phyloP scores from a whole-genome alignment of 2,113 vertebrate genomes.

The Dromiciops gliroides region DNA sequence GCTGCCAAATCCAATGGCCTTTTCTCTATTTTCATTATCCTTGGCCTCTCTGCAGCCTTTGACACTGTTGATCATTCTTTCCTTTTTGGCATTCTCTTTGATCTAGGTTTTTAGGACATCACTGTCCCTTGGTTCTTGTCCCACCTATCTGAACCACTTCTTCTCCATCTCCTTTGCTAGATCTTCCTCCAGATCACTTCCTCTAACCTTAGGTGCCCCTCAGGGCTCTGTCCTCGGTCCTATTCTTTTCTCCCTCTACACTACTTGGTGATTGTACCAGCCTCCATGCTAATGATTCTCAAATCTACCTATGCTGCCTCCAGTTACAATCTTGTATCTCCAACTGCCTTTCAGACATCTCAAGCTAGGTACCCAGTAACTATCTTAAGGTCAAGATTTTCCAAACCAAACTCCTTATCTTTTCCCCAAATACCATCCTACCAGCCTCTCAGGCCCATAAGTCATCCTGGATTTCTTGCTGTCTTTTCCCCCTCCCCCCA shows the following conservation, averaged over 20 bases:
- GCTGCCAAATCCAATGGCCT: not conserved
- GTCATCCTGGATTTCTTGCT: not conserved
- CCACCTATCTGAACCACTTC: not conserved
- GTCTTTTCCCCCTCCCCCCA: not conserved
- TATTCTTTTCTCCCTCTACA: not conserved
- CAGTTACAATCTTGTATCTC: not conserved
- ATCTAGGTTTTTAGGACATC: not conserved
- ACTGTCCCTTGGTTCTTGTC: not conserved
- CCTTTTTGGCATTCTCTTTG: not conserved
- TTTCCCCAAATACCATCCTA: not conserved
- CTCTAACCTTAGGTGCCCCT: not conserved
- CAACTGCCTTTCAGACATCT: not conserved
- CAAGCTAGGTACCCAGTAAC: not conserved
- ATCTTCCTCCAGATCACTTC: not conserved
- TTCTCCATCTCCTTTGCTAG: not conserved
- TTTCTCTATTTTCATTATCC: not conserved
- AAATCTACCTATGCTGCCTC: not conserved
- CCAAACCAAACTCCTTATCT: not conserved
- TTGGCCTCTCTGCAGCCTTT: not conserved
- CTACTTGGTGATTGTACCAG: not conserved
- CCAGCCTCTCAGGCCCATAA: not conserved
- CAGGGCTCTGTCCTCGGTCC: not conserved
- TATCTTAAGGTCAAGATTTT: not conserved
- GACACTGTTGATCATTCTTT: not conserved
- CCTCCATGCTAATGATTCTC: not conserved